Conservation (phyloP, 2,113 vertebrate genomes). For the Oceanodroma tethys region DNA sequence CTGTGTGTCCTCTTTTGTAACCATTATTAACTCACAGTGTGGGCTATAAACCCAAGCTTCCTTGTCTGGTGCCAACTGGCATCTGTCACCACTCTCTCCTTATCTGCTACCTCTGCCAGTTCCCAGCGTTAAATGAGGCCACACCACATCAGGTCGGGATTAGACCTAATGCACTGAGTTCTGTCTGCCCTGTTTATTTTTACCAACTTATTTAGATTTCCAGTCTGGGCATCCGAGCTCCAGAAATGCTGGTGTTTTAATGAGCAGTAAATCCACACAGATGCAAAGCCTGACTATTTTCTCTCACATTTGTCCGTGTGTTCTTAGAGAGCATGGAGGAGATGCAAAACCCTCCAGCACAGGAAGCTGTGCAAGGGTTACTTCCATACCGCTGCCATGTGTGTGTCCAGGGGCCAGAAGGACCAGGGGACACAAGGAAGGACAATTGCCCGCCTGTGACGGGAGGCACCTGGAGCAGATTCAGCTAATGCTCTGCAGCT, state of each 20-base stretch:
- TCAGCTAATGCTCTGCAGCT: neutral
- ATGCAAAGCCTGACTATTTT: neutral
- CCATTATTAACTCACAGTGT: neutral
- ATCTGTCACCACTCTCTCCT: conserved; percentile 44
- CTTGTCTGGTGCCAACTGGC: conserved; percentile 50
- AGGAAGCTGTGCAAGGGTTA: neutral
- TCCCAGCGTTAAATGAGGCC: conserved; percentile 46
- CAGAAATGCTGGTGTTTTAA: neutral
- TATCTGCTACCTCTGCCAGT: conserved; percentile 51
- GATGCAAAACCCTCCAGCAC: neutral
- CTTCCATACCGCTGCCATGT: neutral
- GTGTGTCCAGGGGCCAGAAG: neutral
- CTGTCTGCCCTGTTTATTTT: conserved; percentile 49
- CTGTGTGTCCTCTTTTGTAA: conserved; percentile 23
- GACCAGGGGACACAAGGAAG: neutral
- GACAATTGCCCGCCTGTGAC: neutral
- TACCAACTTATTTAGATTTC: conserved; percentile 28
- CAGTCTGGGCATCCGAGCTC: neutral
- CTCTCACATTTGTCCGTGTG: neutral
- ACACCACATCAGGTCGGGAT: neutral
- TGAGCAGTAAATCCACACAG: neutral
- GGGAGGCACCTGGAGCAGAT: neutral
- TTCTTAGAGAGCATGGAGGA: neutral
- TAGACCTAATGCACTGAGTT: conserved; percentile 41
- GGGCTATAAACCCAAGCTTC: conserved; percentile 35